phyloP scores from a whole-genome alignment of 2,888 invertebrate species.

The Didymodactylos carnosus region DNA sequence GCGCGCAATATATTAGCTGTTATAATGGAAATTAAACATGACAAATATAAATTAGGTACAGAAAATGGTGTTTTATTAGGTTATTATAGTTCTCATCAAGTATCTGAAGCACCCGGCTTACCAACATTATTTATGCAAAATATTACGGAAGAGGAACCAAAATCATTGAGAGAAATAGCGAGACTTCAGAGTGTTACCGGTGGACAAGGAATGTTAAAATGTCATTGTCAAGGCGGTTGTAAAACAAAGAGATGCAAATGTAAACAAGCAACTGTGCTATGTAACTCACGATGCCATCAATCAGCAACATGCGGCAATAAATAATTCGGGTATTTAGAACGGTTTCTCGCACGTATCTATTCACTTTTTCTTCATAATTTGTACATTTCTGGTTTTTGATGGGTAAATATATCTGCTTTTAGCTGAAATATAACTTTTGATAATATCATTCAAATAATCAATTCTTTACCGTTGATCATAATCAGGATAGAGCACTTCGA shows the following conservation, averaged over 20 bases:
- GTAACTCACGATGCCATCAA: not conserved
- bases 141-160: not conserved
- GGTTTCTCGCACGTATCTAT: no score
- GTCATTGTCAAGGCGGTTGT: not conserved
- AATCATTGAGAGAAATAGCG: not conserved
- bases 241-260: not conserved
- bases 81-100: not conserved
- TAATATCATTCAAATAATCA: no score
- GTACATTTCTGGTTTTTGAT: no score
- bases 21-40: not conserved
- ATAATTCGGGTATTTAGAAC: no score
- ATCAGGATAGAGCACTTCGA: no score
- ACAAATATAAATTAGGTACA: not conserved
- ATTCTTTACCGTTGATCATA: no score
- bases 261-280: not conserved
- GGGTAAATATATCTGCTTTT: no score
- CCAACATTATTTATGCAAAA: not conserved
- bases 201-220: conserved; percentile 1
- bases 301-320: not conserved
- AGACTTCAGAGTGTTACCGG: not conserved
- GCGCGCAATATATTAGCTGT: not conserved
- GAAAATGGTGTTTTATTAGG: not conserved
- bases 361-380: no score
- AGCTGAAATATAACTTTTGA: no score
- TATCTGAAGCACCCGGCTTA: not conserved